Evolutionary conservation across 2,888 invertebrate species (phyloP), one percentile per base, ranked within the genome.

Genomic region (Lamellibrachia satsuma): DNA sequence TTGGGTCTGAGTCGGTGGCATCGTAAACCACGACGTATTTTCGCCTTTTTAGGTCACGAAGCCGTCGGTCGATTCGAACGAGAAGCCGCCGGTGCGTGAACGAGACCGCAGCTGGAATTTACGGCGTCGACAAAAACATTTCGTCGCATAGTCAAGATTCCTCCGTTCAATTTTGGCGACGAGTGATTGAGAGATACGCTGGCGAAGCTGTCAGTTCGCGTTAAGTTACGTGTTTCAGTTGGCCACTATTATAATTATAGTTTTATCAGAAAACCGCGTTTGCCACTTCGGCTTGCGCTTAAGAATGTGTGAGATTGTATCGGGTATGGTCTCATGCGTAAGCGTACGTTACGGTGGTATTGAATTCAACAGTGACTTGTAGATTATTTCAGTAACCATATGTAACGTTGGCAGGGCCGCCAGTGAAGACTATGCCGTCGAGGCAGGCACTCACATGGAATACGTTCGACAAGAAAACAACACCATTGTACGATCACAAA

Each of bases 81-180:
- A 75, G 75, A 75, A 75, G 22, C 15, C 75, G 75, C 22, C n/a
- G 75, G n/a, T n/a, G 75, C 75, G 75, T 75, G 75, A 75, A 75
- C 75, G 75, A 75, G 75, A 75, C 75, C 75, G 22, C 22, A 75
- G 75, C 15, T 22, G 75, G 75, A 75, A 75, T 75, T 75, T 75
- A 75, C 75, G 75, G 75, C 75, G 75, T n/a, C 75, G 75, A 75
- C 75, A 75, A 75, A 75, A 75, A 75, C 75, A 75, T n/a, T 11
- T 75, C 75, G 75, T 22, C 75, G 75, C 75, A 75, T 75, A 22
- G 75, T 22, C 75, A 75, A 75, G 75, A 75, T 75, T 75, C 75
- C 75, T 15, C 15, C 75, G 75, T n/a, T 22, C 2, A 22, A 4
- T 75, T n/a, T 22, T 22, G 75, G 75, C 75, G 75, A 11, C 75